These are phyloP conservation scores for Cetoscarus ocellatus DNA, from an alignment of 2,797 vertebrate genomes.

Conservation along the genomic window DNA sequence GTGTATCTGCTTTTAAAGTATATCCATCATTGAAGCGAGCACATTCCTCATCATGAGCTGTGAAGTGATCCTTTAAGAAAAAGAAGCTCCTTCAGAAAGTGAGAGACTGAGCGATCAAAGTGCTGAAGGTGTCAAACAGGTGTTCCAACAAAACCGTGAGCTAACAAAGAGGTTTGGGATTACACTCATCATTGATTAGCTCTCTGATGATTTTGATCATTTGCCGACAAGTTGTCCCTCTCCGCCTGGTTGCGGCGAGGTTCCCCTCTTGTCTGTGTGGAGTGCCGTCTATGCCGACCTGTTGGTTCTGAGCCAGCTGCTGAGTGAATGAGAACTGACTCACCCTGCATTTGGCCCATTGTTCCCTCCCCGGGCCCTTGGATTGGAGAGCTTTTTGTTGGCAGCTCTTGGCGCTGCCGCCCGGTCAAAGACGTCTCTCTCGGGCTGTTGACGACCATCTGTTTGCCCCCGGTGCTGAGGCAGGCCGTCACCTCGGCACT, in stretches of 20 bases:
- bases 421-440: conserved; percentile 66
- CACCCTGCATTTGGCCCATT: conserved; percentile 31
- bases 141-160: conserved; percentile 54
- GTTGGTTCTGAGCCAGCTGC: conserved; percentile 74
- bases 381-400: conserved; percentile 71
- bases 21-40: not conserved
- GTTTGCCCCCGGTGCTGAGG: conserved; percentile 54
- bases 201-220: conserved; percentile 40
- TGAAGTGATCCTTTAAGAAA: conserved; percentile 12
- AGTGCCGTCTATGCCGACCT: conserved; percentile 45
- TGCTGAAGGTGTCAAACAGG: conserved; percentile 47
- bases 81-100: not conserved
- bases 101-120: conserved; percentile 39
- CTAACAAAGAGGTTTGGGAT: conserved; percentile 43
- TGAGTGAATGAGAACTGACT: conserved; percentile 69
- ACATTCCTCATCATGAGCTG: conserved; percentile 15
- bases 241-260: conserved; percentile 6
- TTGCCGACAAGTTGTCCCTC: conserved; percentile 27
- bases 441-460: conserved; percentile 74
- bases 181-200: conserved; percentile 24
- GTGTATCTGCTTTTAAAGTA: not conserved
- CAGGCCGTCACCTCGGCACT: conserved; percentile 46
- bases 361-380: conserved; percentile 5
- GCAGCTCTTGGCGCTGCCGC: conserved; percentile 63
- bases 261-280: conserved; percentile 34